These are phyloP conservation scores for Ranitomeya imitator DNA, from an alignment of 2,113 vertebrate genomes.

Conservation along the genomic window DNA sequence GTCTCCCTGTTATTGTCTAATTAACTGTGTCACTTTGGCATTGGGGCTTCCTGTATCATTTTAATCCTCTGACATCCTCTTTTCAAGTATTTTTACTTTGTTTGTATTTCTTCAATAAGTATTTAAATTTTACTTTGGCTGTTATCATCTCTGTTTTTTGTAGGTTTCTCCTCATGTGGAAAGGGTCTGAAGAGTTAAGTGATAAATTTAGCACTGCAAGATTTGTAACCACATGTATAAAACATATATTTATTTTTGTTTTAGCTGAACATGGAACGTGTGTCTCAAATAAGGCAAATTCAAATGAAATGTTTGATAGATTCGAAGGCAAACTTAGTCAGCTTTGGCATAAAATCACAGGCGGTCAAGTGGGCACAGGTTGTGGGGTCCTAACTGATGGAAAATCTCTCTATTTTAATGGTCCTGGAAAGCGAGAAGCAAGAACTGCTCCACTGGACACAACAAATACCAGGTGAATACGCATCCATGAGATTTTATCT, in stretches of 20 bases:
- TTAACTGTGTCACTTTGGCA: no score
- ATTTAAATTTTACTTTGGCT: no score
- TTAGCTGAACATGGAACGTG: conserved; percentile 92
- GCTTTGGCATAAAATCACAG: conserved; percentile 91
- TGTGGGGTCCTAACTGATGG: conserved; percentile 90
- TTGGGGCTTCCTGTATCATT: no score
- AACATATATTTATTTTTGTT: conserved; percentile 39
- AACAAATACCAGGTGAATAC: conserved; percentile 84
- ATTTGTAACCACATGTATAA: not conserved
- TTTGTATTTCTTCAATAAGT: no score
- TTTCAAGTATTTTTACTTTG: no score
- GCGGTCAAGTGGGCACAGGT: conserved; percentile 86
- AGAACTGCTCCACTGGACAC: conserved; percentile 91
- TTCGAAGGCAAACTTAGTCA: conserved; percentile 96
- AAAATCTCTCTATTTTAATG: conserved; percentile 92
- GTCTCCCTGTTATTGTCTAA: no score
- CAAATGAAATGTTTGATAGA: conserved; percentile 90
- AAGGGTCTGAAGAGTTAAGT: not conserved
- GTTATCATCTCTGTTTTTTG: no score
- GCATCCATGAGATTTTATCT: not conserved
- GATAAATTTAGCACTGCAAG: not conserved
- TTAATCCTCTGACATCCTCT: no score
- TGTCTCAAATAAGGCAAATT: conserved; percentile 83
- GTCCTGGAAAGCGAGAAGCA: conserved; percentile 88
- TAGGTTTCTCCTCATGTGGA: not conserved